A percentile compares a stretch with the other conserved stretches of the same genome.
These are phyloP conservation scores for Litoditis marina DNA, from an alignment of 2,888 invertebrate genomes.

Conservation along the genomic window DNA sequence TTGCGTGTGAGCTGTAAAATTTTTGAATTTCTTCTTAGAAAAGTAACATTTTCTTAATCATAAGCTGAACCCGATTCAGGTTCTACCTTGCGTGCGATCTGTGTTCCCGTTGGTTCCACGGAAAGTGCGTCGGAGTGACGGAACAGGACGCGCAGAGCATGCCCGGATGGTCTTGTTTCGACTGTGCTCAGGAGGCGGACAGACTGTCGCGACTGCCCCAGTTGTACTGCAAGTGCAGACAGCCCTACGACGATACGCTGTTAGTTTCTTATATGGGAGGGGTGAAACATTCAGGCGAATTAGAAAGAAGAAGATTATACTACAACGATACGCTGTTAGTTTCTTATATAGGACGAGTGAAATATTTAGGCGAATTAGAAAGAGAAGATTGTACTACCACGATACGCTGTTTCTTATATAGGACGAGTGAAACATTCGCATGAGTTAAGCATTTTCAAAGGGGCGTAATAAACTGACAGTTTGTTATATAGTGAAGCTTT, in stretches of 20 bases:
- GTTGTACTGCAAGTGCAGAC: conserved; percentile 91
- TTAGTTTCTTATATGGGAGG: conserved; percentile 67
- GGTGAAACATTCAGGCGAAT: conserved; percentile 10
- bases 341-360: no score
- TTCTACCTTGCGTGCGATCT: conserved; percentile 96
- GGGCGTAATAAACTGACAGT: no score
- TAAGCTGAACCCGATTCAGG: no score
- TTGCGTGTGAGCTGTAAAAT: no score
- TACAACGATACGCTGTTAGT: conserved; percentile 90
- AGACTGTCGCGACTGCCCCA: conserved; percentile 69
- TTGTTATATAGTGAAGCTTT: no score
- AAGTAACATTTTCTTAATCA: neutral
- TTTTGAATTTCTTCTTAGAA: no score
- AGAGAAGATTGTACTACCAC: conserved; percentile 85
- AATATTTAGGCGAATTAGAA: conserved; percentile 9
- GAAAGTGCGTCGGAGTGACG: conserved; percentile 88
- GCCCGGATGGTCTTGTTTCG: conserved; percentile 75
- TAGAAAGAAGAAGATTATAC: conserved; percentile 74
- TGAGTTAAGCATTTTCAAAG: no score
- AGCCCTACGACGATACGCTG: conserved; percentile 95
- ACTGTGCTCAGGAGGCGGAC: conserved; percentile 60
- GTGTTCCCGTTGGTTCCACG: conserved; percentile 98
- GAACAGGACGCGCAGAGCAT: conserved; percentile 80
- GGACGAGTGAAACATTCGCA: conserved; percentile 16
- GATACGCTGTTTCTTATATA: conserved; percentile 82